Conservation (phyloP, 1,140 invertebrate species). For the Euura lappo region DNA sequence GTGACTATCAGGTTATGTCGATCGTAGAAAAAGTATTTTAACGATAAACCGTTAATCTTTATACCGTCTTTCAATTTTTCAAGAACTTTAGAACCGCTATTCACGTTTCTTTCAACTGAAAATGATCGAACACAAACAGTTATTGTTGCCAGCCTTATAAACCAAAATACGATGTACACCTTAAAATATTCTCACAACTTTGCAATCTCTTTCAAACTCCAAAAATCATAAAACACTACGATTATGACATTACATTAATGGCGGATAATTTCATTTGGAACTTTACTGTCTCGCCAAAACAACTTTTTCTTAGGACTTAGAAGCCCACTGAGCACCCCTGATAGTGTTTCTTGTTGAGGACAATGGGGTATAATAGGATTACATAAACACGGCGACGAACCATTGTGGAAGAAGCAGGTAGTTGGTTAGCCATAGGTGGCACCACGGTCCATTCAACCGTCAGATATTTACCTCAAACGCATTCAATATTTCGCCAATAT, state of each 20-base stretch:
- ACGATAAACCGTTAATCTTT: neutral
- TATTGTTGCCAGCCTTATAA: no score
- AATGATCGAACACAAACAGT: no score
- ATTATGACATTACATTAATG: no score
- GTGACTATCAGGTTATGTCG: neutral
- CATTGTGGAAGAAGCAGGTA: conserved; percentile 45
- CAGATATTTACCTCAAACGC: neutral
- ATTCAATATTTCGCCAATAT: conserved; percentile 5
- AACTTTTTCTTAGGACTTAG: no score
- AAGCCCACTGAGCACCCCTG: conserved; percentile 35
- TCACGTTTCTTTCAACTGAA: no score
- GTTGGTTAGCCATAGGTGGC: conserved; percentile 33
- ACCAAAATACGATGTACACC: no score
- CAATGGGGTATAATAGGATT: conserved; percentile 61
- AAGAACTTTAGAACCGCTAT: neutral
- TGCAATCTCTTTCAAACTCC: no score
- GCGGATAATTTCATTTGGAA: no score
- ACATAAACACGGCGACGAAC: conserved; percentile 60
- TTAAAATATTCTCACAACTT: no score
- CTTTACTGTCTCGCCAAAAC: no score
- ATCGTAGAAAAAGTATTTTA: neutral
- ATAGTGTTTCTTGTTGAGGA: conserved; percentile 38
- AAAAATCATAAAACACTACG: no score
- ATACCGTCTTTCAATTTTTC: neutral
- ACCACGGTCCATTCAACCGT: neutral